These are phyloP conservation scores for Linnaemya vulpina DNA, from an alignment of 2,888 invertebrate species.

Conservation along the genomic window DNA sequence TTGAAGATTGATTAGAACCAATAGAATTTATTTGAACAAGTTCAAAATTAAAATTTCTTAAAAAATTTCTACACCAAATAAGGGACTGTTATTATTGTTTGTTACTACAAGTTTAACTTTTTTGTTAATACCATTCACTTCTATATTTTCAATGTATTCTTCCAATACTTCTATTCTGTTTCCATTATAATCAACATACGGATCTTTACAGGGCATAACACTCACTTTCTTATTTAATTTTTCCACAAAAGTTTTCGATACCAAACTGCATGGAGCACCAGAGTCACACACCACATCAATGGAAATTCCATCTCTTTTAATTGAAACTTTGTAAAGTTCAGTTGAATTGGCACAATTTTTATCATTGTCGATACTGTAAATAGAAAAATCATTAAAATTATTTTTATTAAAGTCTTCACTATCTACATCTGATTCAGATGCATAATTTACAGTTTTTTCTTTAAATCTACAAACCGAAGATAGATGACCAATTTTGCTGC, in stretches of 20 bases:
- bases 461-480: no score
- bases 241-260: conserved; percentile 38
- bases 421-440: conserved; percentile 14
- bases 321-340: conserved; percentile 44
- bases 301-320: conserved; percentile 46
- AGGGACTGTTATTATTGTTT: neutral
- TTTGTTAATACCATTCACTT: conserved; percentile 12
- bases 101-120: conserved; percentile 49
- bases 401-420: conserved; percentile 9
- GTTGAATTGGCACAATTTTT: conserved; percentile 40
- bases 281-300: conserved; percentile 31
- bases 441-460: conserved; percentile 1
- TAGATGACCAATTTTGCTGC: conserved; percentile 31
- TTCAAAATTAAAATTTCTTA: conserved; percentile 50
- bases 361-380: conserved; percentile 34
- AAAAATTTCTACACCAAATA: conserved; percentile 19
- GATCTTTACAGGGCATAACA: conserved; percentile 11
- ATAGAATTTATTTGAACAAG: conserved; percentile 53
- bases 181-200: conserved; percentile 45
- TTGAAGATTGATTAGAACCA: conserved; percentile 36
- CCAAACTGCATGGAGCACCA: conserved; percentile 27
- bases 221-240: conserved; percentile 47
- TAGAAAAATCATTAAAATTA: conserved; percentile 35
- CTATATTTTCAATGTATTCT: conserved; percentile 14
- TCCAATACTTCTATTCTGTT: conserved; percentile 15